Conservation (phyloP, 2,113 vertebrate genomes). For the Prionailurus viverrinus region DNA sequence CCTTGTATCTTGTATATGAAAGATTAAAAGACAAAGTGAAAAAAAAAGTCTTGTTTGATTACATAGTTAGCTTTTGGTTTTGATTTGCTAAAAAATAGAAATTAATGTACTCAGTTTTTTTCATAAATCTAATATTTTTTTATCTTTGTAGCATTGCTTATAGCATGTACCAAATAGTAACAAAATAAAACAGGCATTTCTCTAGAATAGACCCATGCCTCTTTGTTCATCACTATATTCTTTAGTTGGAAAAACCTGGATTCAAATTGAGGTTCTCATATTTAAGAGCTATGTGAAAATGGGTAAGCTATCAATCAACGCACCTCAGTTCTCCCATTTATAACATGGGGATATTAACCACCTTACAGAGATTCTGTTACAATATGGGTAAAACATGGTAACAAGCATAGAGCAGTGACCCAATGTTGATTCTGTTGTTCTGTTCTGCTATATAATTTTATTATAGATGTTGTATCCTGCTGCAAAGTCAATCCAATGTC, state of each 20-base stretch:
- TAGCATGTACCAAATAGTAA: neutral
- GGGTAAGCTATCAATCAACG: neutral
- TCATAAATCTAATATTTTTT: neutral
- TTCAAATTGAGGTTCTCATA: neutral
- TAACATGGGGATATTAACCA: neutral
- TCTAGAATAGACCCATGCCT: neutral
- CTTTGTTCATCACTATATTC: neutral
- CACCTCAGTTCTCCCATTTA: neutral
- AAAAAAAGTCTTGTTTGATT: neutral
- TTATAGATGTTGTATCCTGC: neutral
- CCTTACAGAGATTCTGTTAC: neutral
- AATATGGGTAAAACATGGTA: neutral
- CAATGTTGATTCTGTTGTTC: neutral
- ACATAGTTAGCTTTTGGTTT: constrained; percentile 17
- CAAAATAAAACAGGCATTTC: neutral
- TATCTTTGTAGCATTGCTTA: neutral
- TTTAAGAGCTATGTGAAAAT: neutral
- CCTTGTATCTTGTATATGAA: neutral
- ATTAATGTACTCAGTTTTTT: neutral
- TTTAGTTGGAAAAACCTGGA: neutral
- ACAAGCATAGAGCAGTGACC: neutral
- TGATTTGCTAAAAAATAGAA: neutral
- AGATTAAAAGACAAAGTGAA: constrained; percentile 39
- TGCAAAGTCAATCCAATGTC: neutral
- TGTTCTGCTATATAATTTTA: neutral